Evolutionary conservation across 2,888 invertebrate genomes (phyloP), one percentile per base, ranked within the genome.

Genomic region (Ectropis crepuscularia): DNA sequence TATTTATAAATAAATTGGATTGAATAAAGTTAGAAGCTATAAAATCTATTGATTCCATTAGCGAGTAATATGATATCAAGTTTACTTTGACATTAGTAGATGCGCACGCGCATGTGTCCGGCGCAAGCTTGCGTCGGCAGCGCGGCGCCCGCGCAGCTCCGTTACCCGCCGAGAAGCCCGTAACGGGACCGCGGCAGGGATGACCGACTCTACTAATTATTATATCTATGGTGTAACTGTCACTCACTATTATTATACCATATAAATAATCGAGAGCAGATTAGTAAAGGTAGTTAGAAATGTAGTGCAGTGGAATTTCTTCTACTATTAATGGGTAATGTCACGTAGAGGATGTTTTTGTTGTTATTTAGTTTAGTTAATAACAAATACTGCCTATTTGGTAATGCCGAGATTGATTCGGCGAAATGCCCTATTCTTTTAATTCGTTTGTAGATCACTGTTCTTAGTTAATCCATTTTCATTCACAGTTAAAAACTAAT

Each of bases 151-250:
- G 57, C 69, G 61, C 73, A 67, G 61, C 65, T 69, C 83, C 82
- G 83, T 80, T 80, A 81, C 77, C 77, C 75, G 83, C 79, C 83
- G 84, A 82, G 83, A 83, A 77, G 79, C 78, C 77, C 65, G 76
- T 85, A 88, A 88, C 87, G 87, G 88, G 79, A 87, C 75, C 65
- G 70, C 72, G 53, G n/a, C 72, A 74, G 77, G 69, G 74, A 69
- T 64, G 69, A 68, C 67, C 68, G 63, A 53, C 55, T 41, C 36
- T 49, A 57, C 53, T 53, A 61, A 63, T 53, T 51, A 64, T 61
- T 51, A 64, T 61, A 63, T 67, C 67, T 64, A 61, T 65, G 54
- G 42, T 54, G 6, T 49, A 51, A 51, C 46, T 16, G 46, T 46
- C 37, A 5, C 2, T 9, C 6, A 5, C 12, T 36, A 54, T 46